These are phyloP conservation scores for Glaucomys volans DNA, from an alignment of 2,113 vertebrate genomes.

Conservation along the genomic window DNA sequence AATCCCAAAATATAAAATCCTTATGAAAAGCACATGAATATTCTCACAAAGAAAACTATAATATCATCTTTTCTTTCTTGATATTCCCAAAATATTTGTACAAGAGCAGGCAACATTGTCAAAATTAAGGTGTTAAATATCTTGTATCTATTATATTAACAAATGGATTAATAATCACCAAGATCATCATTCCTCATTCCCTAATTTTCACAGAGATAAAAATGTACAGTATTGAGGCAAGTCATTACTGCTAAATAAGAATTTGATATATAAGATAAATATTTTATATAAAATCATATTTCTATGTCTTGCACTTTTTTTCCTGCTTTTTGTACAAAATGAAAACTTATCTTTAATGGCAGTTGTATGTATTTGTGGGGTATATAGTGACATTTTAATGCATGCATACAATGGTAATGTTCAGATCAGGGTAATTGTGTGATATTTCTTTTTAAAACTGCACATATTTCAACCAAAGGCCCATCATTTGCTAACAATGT, in stretches of 20 bases:
- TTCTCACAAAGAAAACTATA: not conserved
- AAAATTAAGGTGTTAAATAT: not conserved
- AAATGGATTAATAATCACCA: not conserved
- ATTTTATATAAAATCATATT: not conserved
- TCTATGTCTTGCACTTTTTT: not conserved
- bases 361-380: too few species aligned
- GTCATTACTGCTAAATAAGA: not conserved
- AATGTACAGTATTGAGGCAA: not conserved
- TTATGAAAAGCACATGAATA: not conserved
- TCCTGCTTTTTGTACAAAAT: not conserved
- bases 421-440: not conserved
- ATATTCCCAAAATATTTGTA: not conserved
- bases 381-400: not conserved
- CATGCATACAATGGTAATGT: not conserved
- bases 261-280: not conserved
- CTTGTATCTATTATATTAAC: not conserved
- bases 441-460: not conserved
- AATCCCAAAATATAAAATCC: constrained; percentile 12
- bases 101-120: not conserved
- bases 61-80: not conserved
- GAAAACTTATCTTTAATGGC: not conserved
- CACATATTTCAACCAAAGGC: not conserved
- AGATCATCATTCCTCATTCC: not conserved
- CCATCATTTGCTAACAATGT: not conserved
- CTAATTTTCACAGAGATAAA: not conserved